Conservation (phyloP, 92 coral and sea anemone genomes). For the Zoanthus sansibaricus region DNA sequence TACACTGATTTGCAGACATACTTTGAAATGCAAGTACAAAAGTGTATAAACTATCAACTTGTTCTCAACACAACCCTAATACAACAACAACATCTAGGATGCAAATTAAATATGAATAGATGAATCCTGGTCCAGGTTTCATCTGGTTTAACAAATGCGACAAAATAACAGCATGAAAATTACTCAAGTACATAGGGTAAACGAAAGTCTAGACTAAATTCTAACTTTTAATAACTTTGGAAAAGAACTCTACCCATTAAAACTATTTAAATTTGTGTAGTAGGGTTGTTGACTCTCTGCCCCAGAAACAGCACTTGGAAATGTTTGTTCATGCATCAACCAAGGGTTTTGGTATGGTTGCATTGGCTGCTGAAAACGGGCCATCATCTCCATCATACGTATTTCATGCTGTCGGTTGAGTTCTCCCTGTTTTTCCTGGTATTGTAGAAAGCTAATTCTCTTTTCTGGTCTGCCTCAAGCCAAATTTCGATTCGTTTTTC, state of each 20-base stretch:
- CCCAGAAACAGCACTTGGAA: constrained; percentile 47
- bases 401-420: constrained; percentile 62
- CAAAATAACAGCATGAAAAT: too few species aligned
- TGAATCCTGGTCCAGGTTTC: not conserved
- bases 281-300: constrained; percentile 43
- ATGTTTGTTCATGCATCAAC: constrained; percentile 44
- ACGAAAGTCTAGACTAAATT: too few species aligned
- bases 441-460: constrained; percentile 57
- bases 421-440: constrained; percentile 73
- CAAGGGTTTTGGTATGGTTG: constrained; percentile 56
- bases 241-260: constrained; percentile 38
- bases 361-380: constrained; percentile 52
- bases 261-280: constrained; percentile 63
- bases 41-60: too few species aligned
- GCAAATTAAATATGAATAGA: too few species aligned
- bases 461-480: constrained; percentile 62
- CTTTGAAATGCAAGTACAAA: too few species aligned
- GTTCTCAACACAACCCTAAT: not conserved
- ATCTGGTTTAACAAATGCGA: too few species aligned
- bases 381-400: constrained; percentile 57
- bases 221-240: too few species aligned
- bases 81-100: not conserved
- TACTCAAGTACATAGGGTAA: too few species aligned
- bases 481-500: constrained; percentile 59
- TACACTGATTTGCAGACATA: too few species aligned